Conservation (phyloP, 2,888 invertebrate genomes). For the Agrotis exclamationis region DNA sequence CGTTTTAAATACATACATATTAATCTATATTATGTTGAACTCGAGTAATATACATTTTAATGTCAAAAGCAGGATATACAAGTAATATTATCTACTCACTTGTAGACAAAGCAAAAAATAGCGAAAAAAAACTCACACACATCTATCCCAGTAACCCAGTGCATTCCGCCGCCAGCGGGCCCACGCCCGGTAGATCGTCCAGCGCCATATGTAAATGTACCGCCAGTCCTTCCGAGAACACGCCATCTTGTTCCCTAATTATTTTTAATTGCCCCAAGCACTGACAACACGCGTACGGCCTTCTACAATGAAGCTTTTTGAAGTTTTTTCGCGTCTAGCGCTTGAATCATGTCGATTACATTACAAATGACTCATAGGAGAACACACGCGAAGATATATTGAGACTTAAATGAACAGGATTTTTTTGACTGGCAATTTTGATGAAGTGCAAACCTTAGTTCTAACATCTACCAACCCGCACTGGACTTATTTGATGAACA, state of each 20-base stretch:
- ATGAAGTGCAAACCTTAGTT: conserved; percentile 33
- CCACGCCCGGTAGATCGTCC: conserved; percentile 65
- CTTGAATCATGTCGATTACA: conserved; percentile 85
- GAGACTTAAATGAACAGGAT: conserved; percentile 67
- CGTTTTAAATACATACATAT: no score
- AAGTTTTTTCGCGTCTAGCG: conserved; percentile 90
- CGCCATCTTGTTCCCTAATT: conserved; percentile 89
- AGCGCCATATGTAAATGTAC: conserved; percentile 89
- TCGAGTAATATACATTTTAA: not conserved
- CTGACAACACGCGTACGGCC: conserved; percentile 84
- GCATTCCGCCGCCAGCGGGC: conserved; percentile 54
- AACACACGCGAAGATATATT: conserved; percentile 78
- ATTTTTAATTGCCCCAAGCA: conserved; percentile 91
- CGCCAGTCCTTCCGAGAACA: conserved; percentile 88
- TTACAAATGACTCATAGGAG: conserved; percentile 81
- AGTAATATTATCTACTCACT: no score
- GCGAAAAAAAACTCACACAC: conserved; percentile 1
- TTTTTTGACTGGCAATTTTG: conserved; percentile 80
- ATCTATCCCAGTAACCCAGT: not conserved
- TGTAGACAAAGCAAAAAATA: conserved; percentile 5
- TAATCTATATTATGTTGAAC: not conserved
- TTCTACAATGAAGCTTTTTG: conserved; percentile 84
- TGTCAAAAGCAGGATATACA: no score
- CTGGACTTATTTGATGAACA: no score
- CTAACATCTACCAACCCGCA: no score